A percentile compares a stretch with the other conserved stretches of the same genome.
Conservation (phyloP, 1,140 invertebrate genomes). For the Caenorhabditis briggsae region DNA sequence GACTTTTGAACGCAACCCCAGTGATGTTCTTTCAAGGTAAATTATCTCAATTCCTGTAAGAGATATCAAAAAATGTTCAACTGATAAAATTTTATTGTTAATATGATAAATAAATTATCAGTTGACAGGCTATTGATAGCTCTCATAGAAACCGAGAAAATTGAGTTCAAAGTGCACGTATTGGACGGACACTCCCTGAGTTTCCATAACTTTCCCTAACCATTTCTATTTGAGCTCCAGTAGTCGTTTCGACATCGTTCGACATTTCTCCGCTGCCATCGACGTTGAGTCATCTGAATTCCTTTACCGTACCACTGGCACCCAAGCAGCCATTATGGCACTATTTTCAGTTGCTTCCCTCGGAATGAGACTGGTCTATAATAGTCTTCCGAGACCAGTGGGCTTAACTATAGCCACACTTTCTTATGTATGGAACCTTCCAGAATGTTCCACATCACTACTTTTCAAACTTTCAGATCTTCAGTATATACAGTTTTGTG, state of each 20-base stretch:
- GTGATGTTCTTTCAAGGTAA: no score
- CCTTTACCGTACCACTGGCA: slow-evolving; percentile 19
- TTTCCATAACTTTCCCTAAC: background rate
- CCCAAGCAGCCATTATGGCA: background rate
- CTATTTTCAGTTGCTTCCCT: background rate
- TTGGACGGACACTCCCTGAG: no score
- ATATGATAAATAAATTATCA: no score
- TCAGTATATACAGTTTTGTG: slow-evolving; percentile 25
- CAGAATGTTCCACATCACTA: background rate
- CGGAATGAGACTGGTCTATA: background rate
- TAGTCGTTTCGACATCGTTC: slow-evolving; percentile 51
- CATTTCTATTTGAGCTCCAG: slow-evolving; percentile 35
- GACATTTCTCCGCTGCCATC: slow-evolving; percentile 23
- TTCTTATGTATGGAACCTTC: background rate
- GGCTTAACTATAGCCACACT: background rate
- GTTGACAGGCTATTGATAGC: no score
- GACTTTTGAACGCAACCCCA: no score
- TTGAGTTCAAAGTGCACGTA: no score
- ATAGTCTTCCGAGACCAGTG: background rate
- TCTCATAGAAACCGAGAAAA: no score
- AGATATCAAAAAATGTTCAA: no score
- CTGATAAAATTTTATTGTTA: no score
- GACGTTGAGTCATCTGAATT: slow-evolving; percentile 28
- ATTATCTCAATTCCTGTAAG: no score
- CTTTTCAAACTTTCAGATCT: slow-evolving; percentile 1